Base-by-base conservation (phyloP, 2,888 invertebrate species). In the Aphodius sticticus region DNA sequence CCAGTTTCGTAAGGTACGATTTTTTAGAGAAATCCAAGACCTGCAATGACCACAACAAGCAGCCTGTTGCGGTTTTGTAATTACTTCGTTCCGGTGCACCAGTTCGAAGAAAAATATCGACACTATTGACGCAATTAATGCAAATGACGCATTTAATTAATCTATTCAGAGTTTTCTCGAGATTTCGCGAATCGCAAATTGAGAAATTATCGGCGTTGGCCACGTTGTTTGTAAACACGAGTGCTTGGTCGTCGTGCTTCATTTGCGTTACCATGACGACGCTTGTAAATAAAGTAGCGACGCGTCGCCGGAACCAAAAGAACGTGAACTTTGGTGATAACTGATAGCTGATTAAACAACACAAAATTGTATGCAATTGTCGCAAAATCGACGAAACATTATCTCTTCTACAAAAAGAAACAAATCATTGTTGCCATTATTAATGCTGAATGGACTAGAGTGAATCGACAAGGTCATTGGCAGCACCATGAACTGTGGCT, bases 161-260 rank as follows among this genome's bases (percentile, higher is more conserved):
- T 53, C 9, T 53, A 53, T 53, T 53, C 2, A 53, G 9, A 12
- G 12, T 53, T 53, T 53, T 53, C 53, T 53, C 6, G 3, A 7
- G 53, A 53, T 53, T 53, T 53, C 53, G 53, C 53, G 12, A 53
- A 53, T 53, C 7, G 53, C 53, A 53, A 12, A 26, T 26, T 26
- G 26, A 26, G 26, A 26, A 53, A 53, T 53, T 53, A 53, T 53
- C 53, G 53, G 53, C 53, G 12, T 26, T 26, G 3, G 4, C 53
- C 53, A 53, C 53, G 53, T 53, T 53, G 53, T 53, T 53, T 53
- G 53, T 53, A 53, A 53, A 53, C 53, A 53, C 53, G 53, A 53
- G 9, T 12, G 1, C 53, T 53, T 53, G 53, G 53, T 53, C 53
- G 53, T 7, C 53, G 53, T 53, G 9, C 53, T 53, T 53, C 53